Evolutionary conservation across 2,113 vertebrate genomes (phyloP).

Genomic region (Psammodynastes pulverulentus): DNA sequence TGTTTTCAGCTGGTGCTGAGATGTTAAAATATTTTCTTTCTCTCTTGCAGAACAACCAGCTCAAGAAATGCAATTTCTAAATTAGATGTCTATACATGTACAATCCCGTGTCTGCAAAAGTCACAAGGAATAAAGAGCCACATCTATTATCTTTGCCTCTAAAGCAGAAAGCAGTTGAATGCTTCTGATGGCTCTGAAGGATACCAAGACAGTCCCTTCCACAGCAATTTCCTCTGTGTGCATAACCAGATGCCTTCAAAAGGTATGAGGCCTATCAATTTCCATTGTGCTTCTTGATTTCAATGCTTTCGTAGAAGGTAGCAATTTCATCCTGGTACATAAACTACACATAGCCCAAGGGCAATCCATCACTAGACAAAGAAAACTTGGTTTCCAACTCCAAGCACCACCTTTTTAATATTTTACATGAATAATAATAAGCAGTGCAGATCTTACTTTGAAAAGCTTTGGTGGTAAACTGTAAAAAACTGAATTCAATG

Average conservation of each 20-base stretch:
- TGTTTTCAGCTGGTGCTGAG: neutral
- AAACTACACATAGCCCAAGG: neutral
- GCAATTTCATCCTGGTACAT: slow-evolving; percentile 18
- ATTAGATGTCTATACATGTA: neutral
- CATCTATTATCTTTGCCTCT: neutral
- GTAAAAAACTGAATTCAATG: neutral
- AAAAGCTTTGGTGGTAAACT: neutral
- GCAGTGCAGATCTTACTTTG: neutral
- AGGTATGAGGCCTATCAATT: neutral
- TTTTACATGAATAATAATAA: slow-evolving; percentile 2
- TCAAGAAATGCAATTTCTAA: neutral
- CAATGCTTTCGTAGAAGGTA: neutral
- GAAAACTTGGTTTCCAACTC: neutral
- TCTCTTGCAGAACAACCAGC: neutral
- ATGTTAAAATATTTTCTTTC: neutral
- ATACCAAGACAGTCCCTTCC: neutral
- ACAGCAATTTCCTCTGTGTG: slow-evolving; percentile 2
- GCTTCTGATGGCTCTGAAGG: neutral
- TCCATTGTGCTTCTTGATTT: slow-evolving; percentile 1
- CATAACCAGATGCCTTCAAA: slow-evolving; percentile 3
- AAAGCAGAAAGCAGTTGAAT: neutral
- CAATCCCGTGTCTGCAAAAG: neutral
- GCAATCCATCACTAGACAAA: neutral
- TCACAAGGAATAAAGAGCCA: neutral
- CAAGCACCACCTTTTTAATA: neutral